Percentiles rank a stretch among this genome's conserved stretches.
phyloP scores from a whole-genome alignment of 2,888 invertebrate species.

The Ariolimax columbianus region DNA sequence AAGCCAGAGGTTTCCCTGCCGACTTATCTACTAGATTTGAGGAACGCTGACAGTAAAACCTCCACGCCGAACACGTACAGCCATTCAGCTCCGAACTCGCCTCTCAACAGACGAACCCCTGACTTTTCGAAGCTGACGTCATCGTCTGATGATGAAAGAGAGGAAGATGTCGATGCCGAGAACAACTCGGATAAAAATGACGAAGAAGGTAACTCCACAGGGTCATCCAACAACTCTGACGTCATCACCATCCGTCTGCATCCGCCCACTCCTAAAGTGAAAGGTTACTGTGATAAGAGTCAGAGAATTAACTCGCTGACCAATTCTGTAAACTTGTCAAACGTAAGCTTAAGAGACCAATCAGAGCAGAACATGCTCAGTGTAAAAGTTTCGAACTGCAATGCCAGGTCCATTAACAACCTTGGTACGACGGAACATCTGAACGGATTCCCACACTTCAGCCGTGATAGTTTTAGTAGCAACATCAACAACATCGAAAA shows the following conservation, averaged over 20 bases:
- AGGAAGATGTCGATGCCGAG: conserved; percentile 24
- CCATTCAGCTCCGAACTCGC: conserved; percentile 42
- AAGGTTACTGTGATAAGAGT: neutral
- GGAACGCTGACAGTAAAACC: neutral
- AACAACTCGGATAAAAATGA: conserved; percentile 26
- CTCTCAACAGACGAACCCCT: conserved; percentile 27
- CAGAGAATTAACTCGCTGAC: neutral
- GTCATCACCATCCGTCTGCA: conserved; percentile 53
- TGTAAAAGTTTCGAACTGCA: neutral
- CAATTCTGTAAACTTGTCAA: neutral
- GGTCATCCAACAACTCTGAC: conserved; percentile 32
- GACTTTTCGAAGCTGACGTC: neutral
- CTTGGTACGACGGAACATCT: neutral
- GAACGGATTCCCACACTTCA: conserved; percentile 9
- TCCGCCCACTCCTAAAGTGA: conserved; percentile 43
- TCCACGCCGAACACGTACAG: neutral
- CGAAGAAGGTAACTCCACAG: conserved; percentile 36
- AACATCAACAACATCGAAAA: conserved; percentile 14
- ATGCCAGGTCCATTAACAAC: neutral
- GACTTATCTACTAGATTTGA: neutral
- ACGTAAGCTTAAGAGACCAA: neutral
- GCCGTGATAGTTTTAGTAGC: neutral
- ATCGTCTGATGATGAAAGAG: conserved; percentile 30
- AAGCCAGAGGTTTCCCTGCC: conserved; percentile 29
- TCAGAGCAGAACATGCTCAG: neutral